A percentile compares a stretch with the other conserved stretches of the same genome.
Evolutionary conservation across 1,140 invertebrate species (phyloP).

Genomic region (Zophobas morio): DNA sequence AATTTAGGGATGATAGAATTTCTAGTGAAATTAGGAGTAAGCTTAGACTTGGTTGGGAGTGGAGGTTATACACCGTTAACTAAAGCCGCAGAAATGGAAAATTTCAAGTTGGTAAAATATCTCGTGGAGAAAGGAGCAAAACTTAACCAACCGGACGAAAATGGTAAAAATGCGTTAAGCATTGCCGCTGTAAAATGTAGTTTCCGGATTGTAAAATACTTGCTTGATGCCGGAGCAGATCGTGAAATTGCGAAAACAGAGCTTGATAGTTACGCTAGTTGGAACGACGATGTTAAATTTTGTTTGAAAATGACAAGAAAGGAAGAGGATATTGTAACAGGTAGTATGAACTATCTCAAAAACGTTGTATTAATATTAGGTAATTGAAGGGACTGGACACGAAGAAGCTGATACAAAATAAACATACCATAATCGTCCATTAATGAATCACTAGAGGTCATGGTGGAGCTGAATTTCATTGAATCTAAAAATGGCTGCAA

Average conservation of each 20-base stretch:
- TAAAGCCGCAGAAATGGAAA: neutral
- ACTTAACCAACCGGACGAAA: constrained; percentile 9
- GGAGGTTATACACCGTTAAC: constrained; percentile 9
- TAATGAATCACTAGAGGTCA: no score
- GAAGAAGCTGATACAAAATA: no score
- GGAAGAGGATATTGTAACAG: neutral
- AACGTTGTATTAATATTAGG: no score
- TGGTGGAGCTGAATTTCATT: no score
- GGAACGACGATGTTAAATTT: neutral
- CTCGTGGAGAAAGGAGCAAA: constrained; percentile 24
- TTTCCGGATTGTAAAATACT: neutral
- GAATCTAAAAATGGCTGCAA: no score
- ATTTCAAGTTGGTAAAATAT: constrained; percentile 17
- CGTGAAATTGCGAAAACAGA: neutral
- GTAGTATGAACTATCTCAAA: neutral
- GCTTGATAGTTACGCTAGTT: neutral
- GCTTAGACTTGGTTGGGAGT: neutral
- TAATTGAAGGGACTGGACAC: no score
- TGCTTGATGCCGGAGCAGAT: neutral
- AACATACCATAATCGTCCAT: no score
- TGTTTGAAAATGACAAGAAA: neutral
- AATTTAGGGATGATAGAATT: neutral
- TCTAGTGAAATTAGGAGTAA: neutral
- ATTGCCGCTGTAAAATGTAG: neutral
- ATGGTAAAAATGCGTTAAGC: neutral